These are phyloP conservation scores for Bombus cullumanus DNA, from an alignment of 1,140 invertebrate species.

Conservation along the genomic window DNA sequence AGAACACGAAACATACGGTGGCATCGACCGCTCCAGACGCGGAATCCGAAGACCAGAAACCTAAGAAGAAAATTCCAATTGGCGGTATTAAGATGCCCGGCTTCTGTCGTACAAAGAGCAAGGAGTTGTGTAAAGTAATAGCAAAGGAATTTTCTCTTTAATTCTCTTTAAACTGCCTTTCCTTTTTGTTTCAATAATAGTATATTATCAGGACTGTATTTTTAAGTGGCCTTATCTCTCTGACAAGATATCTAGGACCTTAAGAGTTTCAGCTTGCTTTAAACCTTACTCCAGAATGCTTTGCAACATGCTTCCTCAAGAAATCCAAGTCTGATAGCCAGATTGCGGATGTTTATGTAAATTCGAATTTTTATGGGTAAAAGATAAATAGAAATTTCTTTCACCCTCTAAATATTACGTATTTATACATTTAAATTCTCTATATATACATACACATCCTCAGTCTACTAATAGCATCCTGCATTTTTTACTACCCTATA, in stretches of 20 bases:
- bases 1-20: slow-evolving; percentile 82
- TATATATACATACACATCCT: not conserved
- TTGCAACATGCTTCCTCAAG: not conserved
- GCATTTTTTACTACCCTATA: not conserved
- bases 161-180: not conserved
- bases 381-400: not conserved
- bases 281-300: not conserved
- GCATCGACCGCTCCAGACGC: slow-evolving; percentile 76
- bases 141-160: not conserved
- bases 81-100: slow-evolving; percentile 92
- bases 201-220: not conserved
- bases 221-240: not conserved
- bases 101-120: slow-evolving; percentile 90
- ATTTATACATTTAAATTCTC: not conserved
- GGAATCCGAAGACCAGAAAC: slow-evolving; percentile 84
- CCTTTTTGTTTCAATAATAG: not conserved
- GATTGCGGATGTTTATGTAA: not conserved
- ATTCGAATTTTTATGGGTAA: not conserved
- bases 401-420: not conserved
- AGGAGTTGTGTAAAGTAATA: slow-evolving; percentile 85
- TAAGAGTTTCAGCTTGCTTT: not conserved
- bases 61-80: slow-evolving; percentile 90
- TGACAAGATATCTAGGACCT: not conserved
- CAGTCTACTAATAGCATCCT: not conserved
- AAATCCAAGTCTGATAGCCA: not conserved